Base-by-base conservation (phyloP, 2,113 vertebrate genomes). In the Myotis brandtii region DNA sequence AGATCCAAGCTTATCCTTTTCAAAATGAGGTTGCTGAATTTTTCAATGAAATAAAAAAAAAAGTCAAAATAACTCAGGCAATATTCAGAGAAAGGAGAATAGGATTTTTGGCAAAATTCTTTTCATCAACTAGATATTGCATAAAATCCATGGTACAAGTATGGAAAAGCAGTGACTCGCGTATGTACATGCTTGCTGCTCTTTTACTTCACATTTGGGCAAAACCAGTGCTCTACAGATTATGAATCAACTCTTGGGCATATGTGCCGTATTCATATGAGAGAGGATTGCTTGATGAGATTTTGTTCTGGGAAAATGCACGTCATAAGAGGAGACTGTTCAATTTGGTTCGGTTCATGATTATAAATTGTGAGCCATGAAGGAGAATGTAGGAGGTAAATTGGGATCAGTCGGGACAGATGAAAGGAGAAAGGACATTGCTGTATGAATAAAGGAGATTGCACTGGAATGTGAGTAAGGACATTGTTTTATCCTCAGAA, bases 1-100 rank as follows among this genome's bases (percentile, higher is more conserved):
- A 93, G 81, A 77, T 82, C 37, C 27, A 79, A 48, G 95, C 37
- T 52, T 54, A 52, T 86, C 16, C 62, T 72, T 93, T 86, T 85
- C 59, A 86, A 72, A 67, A 77, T 91, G 37, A 95, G 62, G 43
- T 12, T 67, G 62, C 17, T 89, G 14, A 67, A 66, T 82, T 94
- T n/a, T 67, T 2, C 21, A 52, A 6, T 80, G 64, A 88, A 56
- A 73, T 77, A 18, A 77, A 52, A 70, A 82, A 82, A 81, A 82
- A 81, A 56, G 13, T 48, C 32, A 46, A n/a, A 86, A 80, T 80
- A 40, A 73, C 48, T 21, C 40, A 88, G 12, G 50, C 12, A 34
- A 8, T 25, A 27, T 62, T 56, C 14, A 46, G 52, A 85, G 40
- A 91, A 91, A 64, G 34, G 13, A 37, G 66, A 62, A 32, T n/a